Conservation (phyloP, 2,888 invertebrate species). For the Mactromeris polynyma region DNA sequence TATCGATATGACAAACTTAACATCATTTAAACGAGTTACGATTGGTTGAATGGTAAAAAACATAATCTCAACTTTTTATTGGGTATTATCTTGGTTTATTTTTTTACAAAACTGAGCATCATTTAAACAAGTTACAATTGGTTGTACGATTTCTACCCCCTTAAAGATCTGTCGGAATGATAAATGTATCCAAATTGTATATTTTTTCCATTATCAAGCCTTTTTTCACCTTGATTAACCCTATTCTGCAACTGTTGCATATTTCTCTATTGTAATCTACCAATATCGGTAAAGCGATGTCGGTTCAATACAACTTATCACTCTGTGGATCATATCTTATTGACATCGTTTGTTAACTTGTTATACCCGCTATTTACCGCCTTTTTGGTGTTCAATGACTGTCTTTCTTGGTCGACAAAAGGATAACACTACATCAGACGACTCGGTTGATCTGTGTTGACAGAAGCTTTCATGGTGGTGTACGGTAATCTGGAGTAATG, state of each 20-base stretch:
- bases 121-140: no score
- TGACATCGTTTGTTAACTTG: constrained; percentile 59
- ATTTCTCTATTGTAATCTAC: constrained; percentile 45
- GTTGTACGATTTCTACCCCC: neutral
- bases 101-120: no score
- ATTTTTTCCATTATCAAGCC: constrained; percentile 24
- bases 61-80: no score
- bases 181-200: constrained; percentile 3
- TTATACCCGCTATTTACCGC: constrained; percentile 61
- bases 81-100: no score
- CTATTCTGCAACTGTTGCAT: constrained; percentile 60
- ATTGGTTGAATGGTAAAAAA: no score
- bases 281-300: constrained; percentile 54
- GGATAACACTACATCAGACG: constrained; percentile 57
- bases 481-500: constrained; percentile 45
- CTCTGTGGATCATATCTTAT: constrained; percentile 49
- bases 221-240: constrained; percentile 44
- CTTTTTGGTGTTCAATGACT: constrained; percentile 58
- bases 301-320: constrained; percentile 62
- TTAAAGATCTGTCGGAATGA: neutral
- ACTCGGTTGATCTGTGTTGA: constrained; percentile 41
- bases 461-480: constrained; percentile 39
- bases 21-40: no score
- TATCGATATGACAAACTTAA: no score
- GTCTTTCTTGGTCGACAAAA: constrained; percentile 54